phyloP scores from a whole-genome alignment of 2,113 vertebrate species.

The Bubo bubo region DNA sequence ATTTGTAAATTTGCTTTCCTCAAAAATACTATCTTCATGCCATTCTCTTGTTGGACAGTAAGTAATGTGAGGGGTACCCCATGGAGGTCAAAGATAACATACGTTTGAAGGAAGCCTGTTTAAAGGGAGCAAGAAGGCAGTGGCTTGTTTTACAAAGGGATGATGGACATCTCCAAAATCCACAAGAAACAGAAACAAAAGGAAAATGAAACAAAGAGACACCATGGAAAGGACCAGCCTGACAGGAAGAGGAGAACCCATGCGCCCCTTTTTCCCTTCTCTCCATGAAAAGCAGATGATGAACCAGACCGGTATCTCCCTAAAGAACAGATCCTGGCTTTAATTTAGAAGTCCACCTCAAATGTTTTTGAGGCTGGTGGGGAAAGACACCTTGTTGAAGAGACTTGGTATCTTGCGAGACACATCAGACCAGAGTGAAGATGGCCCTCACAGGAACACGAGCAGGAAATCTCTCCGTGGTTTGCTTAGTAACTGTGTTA shows the following conservation, averaged over 20 bases:
- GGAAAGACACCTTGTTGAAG: neutral
- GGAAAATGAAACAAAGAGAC: neutral
- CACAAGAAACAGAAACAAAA: neutral
- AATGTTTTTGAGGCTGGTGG: neutral
- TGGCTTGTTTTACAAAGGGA: neutral
- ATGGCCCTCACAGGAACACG: fast-evolving
- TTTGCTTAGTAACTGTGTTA: neutral
- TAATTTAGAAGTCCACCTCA: neutral
- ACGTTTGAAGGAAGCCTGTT: neutral
- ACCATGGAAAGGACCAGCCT: neutral
- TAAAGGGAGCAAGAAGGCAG: neutral
- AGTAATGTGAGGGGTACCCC: neutral
- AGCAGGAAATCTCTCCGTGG: neutral
- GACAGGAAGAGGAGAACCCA: neutral
- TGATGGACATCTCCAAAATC: neutral
- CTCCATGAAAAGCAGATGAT: neutral
- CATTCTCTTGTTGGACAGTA: neutral
- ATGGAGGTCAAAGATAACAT: neutral
- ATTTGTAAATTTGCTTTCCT: neutral
- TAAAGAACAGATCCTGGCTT: neutral
- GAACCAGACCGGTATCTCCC: neutral
- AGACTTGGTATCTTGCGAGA: neutral
- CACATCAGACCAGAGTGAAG: neutral
- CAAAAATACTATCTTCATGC: neutral
- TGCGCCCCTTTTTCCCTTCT: neutral